Conservation (phyloP, 1,140 invertebrate genomes). For the Pseudomyrmex sp. region DNA sequence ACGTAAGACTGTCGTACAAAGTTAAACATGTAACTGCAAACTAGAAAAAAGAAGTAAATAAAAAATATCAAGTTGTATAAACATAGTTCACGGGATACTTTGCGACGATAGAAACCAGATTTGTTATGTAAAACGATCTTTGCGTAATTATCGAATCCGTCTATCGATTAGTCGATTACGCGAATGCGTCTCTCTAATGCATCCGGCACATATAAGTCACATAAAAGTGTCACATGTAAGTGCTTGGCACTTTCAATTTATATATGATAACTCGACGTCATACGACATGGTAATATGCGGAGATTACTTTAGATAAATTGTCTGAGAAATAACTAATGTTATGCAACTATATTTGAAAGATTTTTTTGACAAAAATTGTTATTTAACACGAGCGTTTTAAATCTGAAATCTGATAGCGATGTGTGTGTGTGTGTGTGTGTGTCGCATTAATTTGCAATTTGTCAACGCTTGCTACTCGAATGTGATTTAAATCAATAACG, state of each 20-base stretch:
- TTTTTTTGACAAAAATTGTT: background rate
- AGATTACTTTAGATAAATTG: constrained; percentile 33
- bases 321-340: background rate
- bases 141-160: constrained; percentile 28
- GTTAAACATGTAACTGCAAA: background rate
- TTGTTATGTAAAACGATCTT: constrained; percentile 25
- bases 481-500: constrained; percentile 17
- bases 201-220: background rate
- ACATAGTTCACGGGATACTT: background rate
- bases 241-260: constrained; percentile 45
- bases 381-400: background rate
- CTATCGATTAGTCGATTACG: constrained; percentile 29
- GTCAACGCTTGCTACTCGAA: background rate
- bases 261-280: constrained; percentile 20
- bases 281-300: background rate
- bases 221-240: background rate
- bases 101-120: constrained; percentile 35
- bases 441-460: background rate
- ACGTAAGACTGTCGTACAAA: background rate
- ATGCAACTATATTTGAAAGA: background rate
- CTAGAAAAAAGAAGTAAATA: background rate
- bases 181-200: background rate
- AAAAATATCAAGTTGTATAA: background rate
- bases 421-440: background rate
- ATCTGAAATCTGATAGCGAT: background rate